Evolutionary conservation across 1,140 invertebrate species (phyloP).

Genomic region (Platorchestia sp.): DNA sequence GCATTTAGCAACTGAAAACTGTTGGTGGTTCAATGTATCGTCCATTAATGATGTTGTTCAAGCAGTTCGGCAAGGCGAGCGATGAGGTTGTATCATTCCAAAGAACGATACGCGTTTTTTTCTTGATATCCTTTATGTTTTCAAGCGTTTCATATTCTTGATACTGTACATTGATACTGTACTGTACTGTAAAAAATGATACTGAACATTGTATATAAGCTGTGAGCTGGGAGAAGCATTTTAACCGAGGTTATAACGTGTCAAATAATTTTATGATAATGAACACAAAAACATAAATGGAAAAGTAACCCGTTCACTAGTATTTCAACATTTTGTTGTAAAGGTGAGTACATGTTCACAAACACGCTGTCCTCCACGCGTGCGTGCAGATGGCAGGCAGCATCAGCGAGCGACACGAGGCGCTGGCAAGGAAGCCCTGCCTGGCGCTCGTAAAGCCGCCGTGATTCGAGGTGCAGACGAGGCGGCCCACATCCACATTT

Average conservation of each 20-base stretch:
- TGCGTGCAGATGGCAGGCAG: neutral
- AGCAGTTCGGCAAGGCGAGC: neutral
- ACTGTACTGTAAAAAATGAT: too few relatives aligned
- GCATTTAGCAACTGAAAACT: too few relatives aligned
- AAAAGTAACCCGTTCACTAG: neutral
- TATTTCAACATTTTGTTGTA: neutral
- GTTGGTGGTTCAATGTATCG: too few relatives aligned
- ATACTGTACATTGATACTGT: too few relatives aligned
- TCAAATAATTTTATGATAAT: neutral
- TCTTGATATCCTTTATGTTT: neutral
- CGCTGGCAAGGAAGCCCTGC: neutral
- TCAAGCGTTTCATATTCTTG: neutral
- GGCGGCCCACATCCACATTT: neutral
- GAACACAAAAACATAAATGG: neutral
- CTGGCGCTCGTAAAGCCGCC: neutral
- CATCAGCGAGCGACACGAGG: neutral
- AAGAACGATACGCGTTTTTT: neutral
- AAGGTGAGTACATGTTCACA: neutral
- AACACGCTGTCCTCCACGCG: neutral
- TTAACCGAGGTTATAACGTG: neutral
- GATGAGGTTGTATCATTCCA: neutral
- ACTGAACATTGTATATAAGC: too few relatives aligned
- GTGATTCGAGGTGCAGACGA: neutral
- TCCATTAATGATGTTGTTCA: neutral
- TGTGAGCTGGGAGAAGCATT: neutral